Base-by-base conservation (phyloP, 2,888 invertebrate genomes). In the Folsomia manolachei region DNA sequence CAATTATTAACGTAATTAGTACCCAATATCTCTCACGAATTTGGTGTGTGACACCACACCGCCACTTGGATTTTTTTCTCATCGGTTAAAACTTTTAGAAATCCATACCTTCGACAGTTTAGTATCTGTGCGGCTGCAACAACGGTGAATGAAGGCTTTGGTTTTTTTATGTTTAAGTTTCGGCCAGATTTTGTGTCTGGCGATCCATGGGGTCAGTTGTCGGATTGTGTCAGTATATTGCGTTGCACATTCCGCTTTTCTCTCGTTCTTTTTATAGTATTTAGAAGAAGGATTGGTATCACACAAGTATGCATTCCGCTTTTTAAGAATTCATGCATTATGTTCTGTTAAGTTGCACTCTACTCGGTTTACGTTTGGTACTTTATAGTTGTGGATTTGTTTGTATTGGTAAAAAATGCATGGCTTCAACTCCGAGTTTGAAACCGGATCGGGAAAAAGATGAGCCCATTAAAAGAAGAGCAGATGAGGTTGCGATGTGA, bases 401-500 rank as follows among this genome's bases (percentile, higher is more conserved):
- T 25, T 19, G 25, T 66, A 71, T 27, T 51, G 39, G 39, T 39
- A 39, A 74, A 1, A 69, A 70, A 25, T 64, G 69, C 19, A 70
- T 71, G 62, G 72, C 39, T 39, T 14, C 4, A 14, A 39, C 39
- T 39, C 39, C 4, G 39, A 39, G 39, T 39, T n/a, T 39, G 39
- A 39, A 39, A 39, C 39, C 39, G 39, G 39, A 39, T 39, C 39
- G 39, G 39, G 39, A 62, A 62, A 62, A 62, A 23, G 60, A n/a
- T 60, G 60, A 19, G 60, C 23, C n/a, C 60, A 60, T 60, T 60
- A 19, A 21, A n/a, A 60, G n/a, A 60, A 60, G 62, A 62, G 62
- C 62, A 62, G 62, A 62, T 62, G 62, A 62, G 62, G 62, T n/a
- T 14, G 25, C 63, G 69, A 69, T 75, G 75, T 75, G 75, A 75